Evolutionary conservation across 1,140 invertebrate species (phyloP), one percentile per base, ranked within the genome.

Genomic region (Rhyacophila brunnea): DNA sequence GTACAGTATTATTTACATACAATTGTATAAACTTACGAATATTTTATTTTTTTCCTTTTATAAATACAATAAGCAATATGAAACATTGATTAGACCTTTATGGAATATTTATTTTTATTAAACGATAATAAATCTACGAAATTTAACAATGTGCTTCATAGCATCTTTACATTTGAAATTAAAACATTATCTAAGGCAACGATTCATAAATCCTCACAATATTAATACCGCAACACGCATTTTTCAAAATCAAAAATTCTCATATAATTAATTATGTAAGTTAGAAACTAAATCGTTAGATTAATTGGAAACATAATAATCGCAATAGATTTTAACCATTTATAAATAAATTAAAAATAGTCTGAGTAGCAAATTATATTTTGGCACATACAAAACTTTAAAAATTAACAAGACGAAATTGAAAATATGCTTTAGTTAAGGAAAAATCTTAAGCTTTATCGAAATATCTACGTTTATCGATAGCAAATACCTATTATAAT

Each of bases 121-220:
- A 63, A 63, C 51, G 19, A 54, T 63, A 53, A 63, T 54, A 58
- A 57, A 52, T 20, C 20, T 64, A 64, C 49, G 23, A 60, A n/a
- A 23, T 57, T 57, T 60, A 64, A 51, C 48, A 28, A 28, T 28
- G 3, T 28, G 23, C 23, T 28, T 9, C 3, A 28, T 28, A 28
- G 23, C 23, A 28, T 28, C 9, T 28, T 28, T 28, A 28, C 23
- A 28, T 28, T 28, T 28, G 23, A 28, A 28, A 28, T 28, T 28
- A 28, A 49, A 49, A 13, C 4, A 47, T 45, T 38, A 20, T 55
- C 52, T 53, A 59, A 60, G 43, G 58, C 58, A 54, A 60, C 51
- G 40, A 47, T 40, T 55, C 14, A 60, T 60, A 60, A 60, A 60
- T 38, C 32, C 10, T 19, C 15, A 28, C 23, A 28, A n/a, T 28